phyloP scores from a whole-genome alignment of 2,113 vertebrate genomes.

The Falco punctatus region DNA sequence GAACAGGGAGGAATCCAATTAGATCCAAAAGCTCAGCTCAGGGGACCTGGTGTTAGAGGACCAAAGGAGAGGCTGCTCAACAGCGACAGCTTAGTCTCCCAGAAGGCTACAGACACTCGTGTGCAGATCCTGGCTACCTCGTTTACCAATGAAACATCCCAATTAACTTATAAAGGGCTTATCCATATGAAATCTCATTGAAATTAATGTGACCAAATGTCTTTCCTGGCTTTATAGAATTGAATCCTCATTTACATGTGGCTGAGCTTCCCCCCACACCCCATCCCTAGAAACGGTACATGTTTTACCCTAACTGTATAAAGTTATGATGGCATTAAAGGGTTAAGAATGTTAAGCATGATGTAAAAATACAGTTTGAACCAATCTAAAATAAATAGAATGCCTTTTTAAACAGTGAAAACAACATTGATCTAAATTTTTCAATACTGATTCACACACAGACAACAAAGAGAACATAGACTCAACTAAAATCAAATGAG shows the following conservation, averaged over 20 bases:
- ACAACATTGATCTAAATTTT: not conserved
- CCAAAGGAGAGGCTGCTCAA: not conserved
- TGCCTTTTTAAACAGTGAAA: not conserved
- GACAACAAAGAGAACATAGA: constrained; percentile 42
- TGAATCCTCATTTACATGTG: not conserved
- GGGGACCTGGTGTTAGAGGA: not conserved
- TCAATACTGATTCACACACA: not conserved
- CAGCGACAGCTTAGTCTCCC: not conserved
- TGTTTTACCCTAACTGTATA: not conserved
- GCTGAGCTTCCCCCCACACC: not conserved
- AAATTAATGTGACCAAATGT: not conserved
- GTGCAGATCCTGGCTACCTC: not conserved
- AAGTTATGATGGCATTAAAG: rapidly evolving
- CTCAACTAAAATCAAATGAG: constrained; percentile 42
- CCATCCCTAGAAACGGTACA: not conserved
- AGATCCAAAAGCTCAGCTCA: not conserved
- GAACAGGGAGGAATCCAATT: not conserved
- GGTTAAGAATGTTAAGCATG: not conserved
- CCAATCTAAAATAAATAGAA: not conserved
- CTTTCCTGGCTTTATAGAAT: not conserved
- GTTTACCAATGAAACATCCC: not conserved
- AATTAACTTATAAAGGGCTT: constrained; percentile 13
- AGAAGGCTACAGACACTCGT: not conserved
- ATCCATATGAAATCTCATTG: not conserved
- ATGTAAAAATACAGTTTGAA: not conserved